Evolutionary conservation across 2,888 invertebrate genomes (phyloP).

Genomic region (Parthenolecanium corni): DNA sequence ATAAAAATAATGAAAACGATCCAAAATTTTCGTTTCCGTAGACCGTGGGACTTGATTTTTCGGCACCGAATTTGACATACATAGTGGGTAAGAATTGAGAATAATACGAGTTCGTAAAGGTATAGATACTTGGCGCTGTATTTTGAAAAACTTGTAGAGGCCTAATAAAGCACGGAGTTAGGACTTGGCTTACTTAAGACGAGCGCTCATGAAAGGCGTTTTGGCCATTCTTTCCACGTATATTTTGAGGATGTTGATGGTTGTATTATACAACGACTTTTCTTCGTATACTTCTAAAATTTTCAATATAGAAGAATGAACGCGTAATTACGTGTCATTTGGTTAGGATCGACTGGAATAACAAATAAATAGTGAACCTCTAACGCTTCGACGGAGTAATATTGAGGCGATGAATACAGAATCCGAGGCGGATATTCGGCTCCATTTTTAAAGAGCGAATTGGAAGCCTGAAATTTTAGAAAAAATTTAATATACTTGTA

Average conservation of each 20-base stretch:
- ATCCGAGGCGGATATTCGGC: constrained; percentile 42
- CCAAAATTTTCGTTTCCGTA: not conserved
- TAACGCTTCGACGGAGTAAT: constrained; percentile 74
- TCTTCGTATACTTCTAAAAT: constrained; percentile 66
- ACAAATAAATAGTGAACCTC: constrained; percentile 49
- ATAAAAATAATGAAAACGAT: too few relatives aligned
- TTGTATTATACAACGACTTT: constrained; percentile 48
- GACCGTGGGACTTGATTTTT: not conserved
- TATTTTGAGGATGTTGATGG: constrained; percentile 49
- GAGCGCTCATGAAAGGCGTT: constrained; percentile 41
- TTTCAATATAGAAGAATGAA: constrained; percentile 80
- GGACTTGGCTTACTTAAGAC: not conserved
- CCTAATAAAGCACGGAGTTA: too few relatives aligned
- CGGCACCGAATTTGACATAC: too few relatives aligned
- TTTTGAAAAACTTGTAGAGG: too few relatives aligned
- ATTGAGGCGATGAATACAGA: constrained; percentile 69
- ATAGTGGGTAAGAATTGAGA: too few relatives aligned
- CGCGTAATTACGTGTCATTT: constrained; percentile 45
- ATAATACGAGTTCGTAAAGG: too few relatives aligned
- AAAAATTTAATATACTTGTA: not conserved
- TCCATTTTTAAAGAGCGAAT: constrained; percentile 41
- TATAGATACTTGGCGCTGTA: too few relatives aligned
- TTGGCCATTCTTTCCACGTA: constrained; percentile 44
- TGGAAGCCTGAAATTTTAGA: constrained; percentile 49
- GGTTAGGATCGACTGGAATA: not conserved